Base-by-base conservation (phyloP, 2,888 invertebrate species). In the Morpho achilles region DNA sequence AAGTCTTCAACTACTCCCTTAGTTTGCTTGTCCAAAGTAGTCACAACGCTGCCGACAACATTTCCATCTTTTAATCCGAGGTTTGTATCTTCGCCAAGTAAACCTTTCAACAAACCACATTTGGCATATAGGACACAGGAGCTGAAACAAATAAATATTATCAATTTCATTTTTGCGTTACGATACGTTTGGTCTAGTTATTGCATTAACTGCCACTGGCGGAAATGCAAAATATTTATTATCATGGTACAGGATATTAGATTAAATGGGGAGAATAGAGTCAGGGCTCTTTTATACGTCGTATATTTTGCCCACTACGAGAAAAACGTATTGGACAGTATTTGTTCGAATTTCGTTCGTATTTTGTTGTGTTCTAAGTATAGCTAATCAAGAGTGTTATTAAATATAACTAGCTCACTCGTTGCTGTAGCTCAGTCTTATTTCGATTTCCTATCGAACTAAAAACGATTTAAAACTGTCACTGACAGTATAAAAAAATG, bases 241-340 rank as follows among this genome's bases (percentile, higher is more conserved):
- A 50, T 56, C 48, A 53, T 42, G 52, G 6, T 32, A 52, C 61
- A 53, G 53, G 60, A 57, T 57, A 61, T 61, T 52, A 48, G 44
- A 44, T 42, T 53, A 44, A 44, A 44, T 40, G 32, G 50, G 53
- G 57, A 49, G 32, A 47, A 51, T 7, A 40, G 39, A 16, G 32
- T 5, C 32, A 5, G 32, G 5, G 3, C 4, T 5, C 5, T 32
- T 32, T 32, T 0, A 32, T 32, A 32, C 32, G 3, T 32, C 3
- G 32, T 2, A 32, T 2, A 1, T 5, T 32, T 32, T 32, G 5
- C 32, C 32, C 32, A 32, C 1, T 32, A 3, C 32, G 3, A 32
- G 3, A 32, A 32, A 32, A 32, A 32, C 5, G 32, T 16, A 16
- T 16, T 16, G 16, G 16, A 16, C 16, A 16, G 16, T 16, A 16